Base-by-base conservation (phyloP, 2,113 vertebrate species). In the Grallaria varia region DNA sequence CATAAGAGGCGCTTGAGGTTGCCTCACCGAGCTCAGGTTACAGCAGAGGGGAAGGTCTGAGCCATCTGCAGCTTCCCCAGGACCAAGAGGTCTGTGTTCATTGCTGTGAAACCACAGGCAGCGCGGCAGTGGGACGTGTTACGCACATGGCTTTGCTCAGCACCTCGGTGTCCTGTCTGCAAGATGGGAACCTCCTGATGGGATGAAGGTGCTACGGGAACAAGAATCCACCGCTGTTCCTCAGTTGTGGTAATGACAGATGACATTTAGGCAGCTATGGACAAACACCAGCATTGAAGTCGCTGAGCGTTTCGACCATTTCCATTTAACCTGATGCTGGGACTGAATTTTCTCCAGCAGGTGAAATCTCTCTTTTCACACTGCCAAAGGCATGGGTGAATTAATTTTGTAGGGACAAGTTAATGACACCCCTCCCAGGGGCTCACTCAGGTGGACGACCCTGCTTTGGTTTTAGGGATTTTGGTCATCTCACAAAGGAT, bases 61-160 rank as follows among this genome's bases (percentile, higher is more conserved):
- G 63, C 56, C 42, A 12, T 24, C 10, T 2, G 47, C 12, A 75
- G 33, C 28, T 66, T 81, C 53, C 14, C 12, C 6, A 56, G 45
- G 33, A 90, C 39, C 76, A 67, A 62, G 76, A 47, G 7, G 11
- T 62, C 58, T 44, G n/a, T 30, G 49, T 73, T 77, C 63, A 35
- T 55, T 27, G 39, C 63, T 44, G 25, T 10, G 49, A 4, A 2
- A 73, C 80, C 55, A 50, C 72, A 44, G 37, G 35, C 37, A 31
- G 0, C 2, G 68, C 0, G 1, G 64, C 0, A 2, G 37, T 7
- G 30, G 31, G 31, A 67, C 31, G 17, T 30, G 4, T 9, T 9
- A 47, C 0, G 3, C 11, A 42, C 6, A 6, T 9, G 68, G 47
- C n/a, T 90, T 74, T 72, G n/a, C 17, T 40, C 60, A 75, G 63